Conservation (phyloP, 2,113 vertebrate genomes). For the Rostratula benghalensis region DNA sequence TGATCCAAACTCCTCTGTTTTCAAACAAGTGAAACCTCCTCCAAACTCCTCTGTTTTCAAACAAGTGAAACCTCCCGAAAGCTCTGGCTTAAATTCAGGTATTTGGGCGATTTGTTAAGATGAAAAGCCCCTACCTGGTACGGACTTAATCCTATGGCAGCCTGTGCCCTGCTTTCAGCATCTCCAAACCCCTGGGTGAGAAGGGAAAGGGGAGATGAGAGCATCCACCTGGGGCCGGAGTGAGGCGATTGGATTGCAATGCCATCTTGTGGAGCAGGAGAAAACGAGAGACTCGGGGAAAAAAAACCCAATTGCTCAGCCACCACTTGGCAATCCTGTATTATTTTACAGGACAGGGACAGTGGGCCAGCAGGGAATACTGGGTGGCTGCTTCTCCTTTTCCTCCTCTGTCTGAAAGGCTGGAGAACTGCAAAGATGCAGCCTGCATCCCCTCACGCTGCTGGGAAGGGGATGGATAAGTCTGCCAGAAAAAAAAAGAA, state of each 20-base stretch:
- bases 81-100: neutral
- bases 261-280: constrained; percentile 62
- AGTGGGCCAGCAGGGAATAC: neutral
- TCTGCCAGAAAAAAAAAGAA: neutral
- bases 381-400: rapidly evolving
- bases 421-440: rapidly evolving
- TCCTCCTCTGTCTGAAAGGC: neutral
- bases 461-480: no score
- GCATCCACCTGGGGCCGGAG: neutral
- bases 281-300: neutral
- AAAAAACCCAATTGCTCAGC: neutral
- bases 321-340: rapidly evolving
- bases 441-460: neutral
- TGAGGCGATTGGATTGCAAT: constrained; percentile 35
- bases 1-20: neutral
- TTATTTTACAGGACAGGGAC: neutral
- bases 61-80: neutral
- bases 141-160: rapidly evolving
- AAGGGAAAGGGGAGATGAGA: neutral
- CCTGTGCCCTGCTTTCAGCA: neutral
- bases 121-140: neutral
- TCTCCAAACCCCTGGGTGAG: neutral
- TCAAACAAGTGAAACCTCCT: neutral
- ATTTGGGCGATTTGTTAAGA: neutral
- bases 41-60: neutral